Base-by-base conservation (phyloP, 1,140 invertebrate species). In the Adoxophyes honmai region DNA sequence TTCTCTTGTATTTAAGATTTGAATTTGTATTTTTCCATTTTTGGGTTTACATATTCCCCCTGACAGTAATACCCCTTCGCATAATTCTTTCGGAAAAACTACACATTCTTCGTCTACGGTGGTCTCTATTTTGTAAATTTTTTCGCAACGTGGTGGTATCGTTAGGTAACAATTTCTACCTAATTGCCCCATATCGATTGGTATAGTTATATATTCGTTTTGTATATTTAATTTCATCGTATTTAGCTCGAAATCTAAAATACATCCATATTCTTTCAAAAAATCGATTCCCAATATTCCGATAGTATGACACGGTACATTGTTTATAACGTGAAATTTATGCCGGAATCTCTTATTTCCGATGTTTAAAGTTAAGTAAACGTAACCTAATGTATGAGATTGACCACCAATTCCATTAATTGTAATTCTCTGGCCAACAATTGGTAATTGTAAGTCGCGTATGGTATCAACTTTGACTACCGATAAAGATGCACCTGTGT, bases 401-500 rank as follows among this genome's bases (percentile, higher is more conserved):
- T 54, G 14, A 3, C 52, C 34, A 15, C 52, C 52, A 18, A 54
- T 54, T 13, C 52, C 52, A 7, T 10, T 54, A 15, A 54, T 37
- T 8, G 28, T 4, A 34, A 54, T 34, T 4, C 37, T 37, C 13
- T 54, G 13, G 14, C 8, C 16, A 15, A 10, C 5, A 15, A 34
- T 6, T 7, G 7, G 7, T 18, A 42, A 7, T 5, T 14, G 13
- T 5, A 14, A 7, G 16, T n/a, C n/a, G n/a, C n/a, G n/a, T n/a
- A 21, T 7, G 1, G 10, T 28, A n/a, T 38, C 18, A 16, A 11
- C 33, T 15, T 59, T 59, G 9, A 59, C 28, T 9, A 52, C 58
- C 5, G 52, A 55, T 54, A 59, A 15, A 1, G 58, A 53, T 5
- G 57, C 58, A 9, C 58, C 58, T 0, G 58, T 51, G 42, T 59